Evolutionary conservation across 2,797 vertebrate genomes (phyloP), one percentile per base, ranked within the genome.

Genomic region (Gallinago solitaria): DNA sequence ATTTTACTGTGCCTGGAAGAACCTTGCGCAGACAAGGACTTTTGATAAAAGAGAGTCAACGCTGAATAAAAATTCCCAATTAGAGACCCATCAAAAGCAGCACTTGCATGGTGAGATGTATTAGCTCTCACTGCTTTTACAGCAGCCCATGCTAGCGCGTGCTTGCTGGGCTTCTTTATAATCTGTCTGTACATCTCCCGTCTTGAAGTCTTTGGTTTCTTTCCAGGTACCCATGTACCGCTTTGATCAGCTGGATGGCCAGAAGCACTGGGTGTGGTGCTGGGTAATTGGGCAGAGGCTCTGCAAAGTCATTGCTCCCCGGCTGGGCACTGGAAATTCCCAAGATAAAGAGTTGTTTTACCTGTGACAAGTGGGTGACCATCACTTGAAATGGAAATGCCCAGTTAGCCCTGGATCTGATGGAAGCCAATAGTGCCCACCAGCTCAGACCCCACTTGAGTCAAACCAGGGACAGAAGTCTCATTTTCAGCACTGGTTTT

Each of bases 41-140:
- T 39, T 39, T 87, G 82, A 94, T 85, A 83, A 87, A 93, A 97
- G 67, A 84, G 35, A 87, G 37, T 83, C 43, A 45, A 64, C 4
- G 0, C 86, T 70, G 88, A 96, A 96, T 87, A 94, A 86, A 90
- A 93, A 84, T 48, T 90, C 85, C 70, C 81, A 89, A 23, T 93
- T 94, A 90, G 20, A 76, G 68, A 74, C 53, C 75, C 56, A 85
- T 57, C 73, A 81, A 83, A 92, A 83, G 78, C 69, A 76, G 59
- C 14, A 15, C 47, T 93, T 89, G 28, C 11, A 7, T 35, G 25
- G 35, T 1, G 4, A 73, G 65, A 61, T 48, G 45, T 39, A 9
- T 77, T 57, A 60, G 28, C 56, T 89, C 43, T 77, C 24, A 6
- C 30, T 1, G 2, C 30, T 83, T 43, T 33, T 63, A 54, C 47